A percentile compares a stretch with the other conserved stretches of the same genome.
Evolutionary conservation across 2,888 invertebrate genomes (phyloP).

Genomic region (Sphaerophoria taeniata): DNA sequence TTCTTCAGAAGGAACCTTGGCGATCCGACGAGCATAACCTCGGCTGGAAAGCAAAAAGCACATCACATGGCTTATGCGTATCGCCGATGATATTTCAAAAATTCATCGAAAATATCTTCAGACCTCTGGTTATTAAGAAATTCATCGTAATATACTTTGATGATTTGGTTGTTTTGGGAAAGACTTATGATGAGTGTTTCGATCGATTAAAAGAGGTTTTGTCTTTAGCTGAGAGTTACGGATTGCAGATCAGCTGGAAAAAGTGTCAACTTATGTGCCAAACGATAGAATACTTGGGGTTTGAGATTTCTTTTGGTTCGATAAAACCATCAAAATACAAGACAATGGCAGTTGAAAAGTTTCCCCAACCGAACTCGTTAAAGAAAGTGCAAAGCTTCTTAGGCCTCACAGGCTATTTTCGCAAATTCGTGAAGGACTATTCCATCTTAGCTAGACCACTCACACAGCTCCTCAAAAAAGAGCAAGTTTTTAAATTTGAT

Average conservation of each 20-base stretch:
- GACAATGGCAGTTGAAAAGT: not conserved
- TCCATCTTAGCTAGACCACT: not conserved
- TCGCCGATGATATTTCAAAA: no score
- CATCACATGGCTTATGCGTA: not conserved
- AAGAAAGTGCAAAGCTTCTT: not conserved
- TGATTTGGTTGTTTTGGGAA: no score
- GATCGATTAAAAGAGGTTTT: not conserved
- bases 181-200: not conserved
- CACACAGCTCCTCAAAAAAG: not conserved
- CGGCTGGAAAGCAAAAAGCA: no score
- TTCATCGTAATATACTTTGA: no score
- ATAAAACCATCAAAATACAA: not conserved
- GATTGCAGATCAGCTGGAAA: constrained; percentile 7
- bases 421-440: no score
- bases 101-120: no score
- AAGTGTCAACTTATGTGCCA: constrained; percentile 11
- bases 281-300: not conserved
- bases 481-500: constrained; percentile 7
- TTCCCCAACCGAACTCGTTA: not conserved
- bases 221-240: constrained; percentile 12
- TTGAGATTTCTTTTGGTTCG: not conserved
- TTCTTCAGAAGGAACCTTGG: no score
- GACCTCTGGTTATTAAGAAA: no score
- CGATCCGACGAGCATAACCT: no score
- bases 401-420: not conserved